Conservation (phyloP, 92 coral and sea anemone species). For the Chrysogorgia sp. region DNA sequence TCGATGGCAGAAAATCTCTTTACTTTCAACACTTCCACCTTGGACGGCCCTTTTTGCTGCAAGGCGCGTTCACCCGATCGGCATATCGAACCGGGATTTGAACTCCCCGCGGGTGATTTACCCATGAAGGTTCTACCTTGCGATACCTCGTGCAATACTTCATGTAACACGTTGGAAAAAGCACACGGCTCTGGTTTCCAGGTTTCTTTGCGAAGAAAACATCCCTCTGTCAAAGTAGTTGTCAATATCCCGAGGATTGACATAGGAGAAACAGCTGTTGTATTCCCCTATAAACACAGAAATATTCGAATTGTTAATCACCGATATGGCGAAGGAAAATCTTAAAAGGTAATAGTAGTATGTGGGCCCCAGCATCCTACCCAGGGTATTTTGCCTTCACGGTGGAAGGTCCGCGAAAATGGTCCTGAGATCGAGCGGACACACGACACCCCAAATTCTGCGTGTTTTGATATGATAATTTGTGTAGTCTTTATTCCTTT, state of each 20-base stretch:
- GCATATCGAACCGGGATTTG: neutral
- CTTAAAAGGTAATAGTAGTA: too few relatives aligned
- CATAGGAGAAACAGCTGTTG: neutral
- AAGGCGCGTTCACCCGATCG: neutral
- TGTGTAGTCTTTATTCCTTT: too few relatives aligned
- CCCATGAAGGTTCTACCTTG: neutral
- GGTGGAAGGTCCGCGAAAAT: too few relatives aligned
- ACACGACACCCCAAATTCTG: too few relatives aligned
- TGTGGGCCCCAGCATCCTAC: too few relatives aligned
- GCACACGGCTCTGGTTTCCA: neutral
- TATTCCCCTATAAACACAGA: slow-evolving; percentile 31
- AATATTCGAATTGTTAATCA: neutral
- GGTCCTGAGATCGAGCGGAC: too few relatives aligned
- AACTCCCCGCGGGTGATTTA: neutral
- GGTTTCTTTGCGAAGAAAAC: neutral
- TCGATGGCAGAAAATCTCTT: neutral
- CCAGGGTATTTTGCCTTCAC: too few relatives aligned
- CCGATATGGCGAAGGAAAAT: too few relatives aligned
- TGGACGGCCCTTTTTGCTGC: too few relatives aligned
- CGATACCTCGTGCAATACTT: neutral
- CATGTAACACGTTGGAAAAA: neutral
- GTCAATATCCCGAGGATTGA: slow-evolving; percentile 16
- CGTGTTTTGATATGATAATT: too few relatives aligned
- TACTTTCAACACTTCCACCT: neutral
- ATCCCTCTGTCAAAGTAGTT: slow-evolving; percentile 2